Conservation (phyloP, 2,113 vertebrate species). For the Aviceda subcristata region DNA sequence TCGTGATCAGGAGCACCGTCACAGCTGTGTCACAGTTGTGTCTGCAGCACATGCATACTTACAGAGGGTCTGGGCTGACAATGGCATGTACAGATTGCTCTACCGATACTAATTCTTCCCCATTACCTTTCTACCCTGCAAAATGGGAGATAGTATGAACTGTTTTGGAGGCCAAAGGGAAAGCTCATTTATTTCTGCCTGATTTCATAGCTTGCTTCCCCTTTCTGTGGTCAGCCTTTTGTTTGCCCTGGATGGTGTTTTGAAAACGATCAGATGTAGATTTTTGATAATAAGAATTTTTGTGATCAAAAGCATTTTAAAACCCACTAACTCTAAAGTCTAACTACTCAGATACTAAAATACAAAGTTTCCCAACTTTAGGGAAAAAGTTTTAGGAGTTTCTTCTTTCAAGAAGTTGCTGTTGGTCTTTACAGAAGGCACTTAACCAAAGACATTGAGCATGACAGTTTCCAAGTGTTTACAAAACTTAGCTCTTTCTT, state of each 20-base stretch:
- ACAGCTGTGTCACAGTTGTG: neutral
- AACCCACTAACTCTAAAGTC: neutral
- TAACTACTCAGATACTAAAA: neutral
- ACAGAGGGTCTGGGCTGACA: neutral
- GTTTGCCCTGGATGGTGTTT: neutral
- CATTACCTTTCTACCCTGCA: neutral
- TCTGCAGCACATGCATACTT: neutral
- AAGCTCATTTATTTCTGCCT: neutral
- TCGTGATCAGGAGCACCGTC: fast-evolving
- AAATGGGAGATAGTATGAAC: neutral
- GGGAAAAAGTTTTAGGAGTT: neutral
- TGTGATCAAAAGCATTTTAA: neutral
- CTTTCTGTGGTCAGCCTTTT: neutral
- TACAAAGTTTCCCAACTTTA: neutral
- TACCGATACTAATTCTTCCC: no score
- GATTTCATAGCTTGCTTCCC: neutral
- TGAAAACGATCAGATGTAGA: neutral
- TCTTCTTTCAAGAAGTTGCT: neutral
- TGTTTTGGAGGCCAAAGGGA: neutral
- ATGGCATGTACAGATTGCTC: fast-evolving
- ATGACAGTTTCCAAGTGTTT: neutral
- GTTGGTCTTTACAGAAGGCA: neutral
- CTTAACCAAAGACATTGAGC: neutral
- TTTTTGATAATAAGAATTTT: neutral
- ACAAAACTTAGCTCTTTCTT: neutral